These are phyloP conservation scores for Caenorhabditis panamensis DNA, from an alignment of 2,888 invertebrate genomes.

Conservation along the genomic window DNA sequence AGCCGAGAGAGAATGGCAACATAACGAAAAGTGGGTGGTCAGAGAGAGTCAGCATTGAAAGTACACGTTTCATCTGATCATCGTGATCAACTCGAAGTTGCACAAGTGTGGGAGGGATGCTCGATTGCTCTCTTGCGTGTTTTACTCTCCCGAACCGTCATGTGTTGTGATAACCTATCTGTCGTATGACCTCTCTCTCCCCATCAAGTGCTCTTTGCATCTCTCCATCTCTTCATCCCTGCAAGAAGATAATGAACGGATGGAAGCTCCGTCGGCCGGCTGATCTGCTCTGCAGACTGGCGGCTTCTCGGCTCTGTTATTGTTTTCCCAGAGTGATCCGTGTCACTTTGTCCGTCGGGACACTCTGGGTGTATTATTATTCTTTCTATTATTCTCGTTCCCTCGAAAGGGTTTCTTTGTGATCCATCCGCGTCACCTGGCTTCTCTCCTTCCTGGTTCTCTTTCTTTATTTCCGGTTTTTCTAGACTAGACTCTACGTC, in stretches of 20 bases:
- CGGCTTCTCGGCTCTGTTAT: too few species aligned
- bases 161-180: conserved; percentile 58
- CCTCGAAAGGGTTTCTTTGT: background rate
- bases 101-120: conserved; percentile 5
- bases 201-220: conserved; percentile 24
- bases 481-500: background rate
- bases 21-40: conserved; percentile 33
- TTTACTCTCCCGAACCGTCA: conserved; percentile 29
- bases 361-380: background rate
- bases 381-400: background rate
- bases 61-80: conserved; percentile 6
- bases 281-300: conserved; percentile 12
- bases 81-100: conserved; percentile 3
- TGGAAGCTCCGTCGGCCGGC: background rate
- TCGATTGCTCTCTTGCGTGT: conserved; percentile 27
- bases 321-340: conserved; percentile 25
- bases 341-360: conserved; percentile 24
- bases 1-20: conserved; percentile 16
- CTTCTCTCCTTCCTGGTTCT: background rate
- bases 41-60: conserved; percentile 8
- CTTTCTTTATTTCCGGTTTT: background rate
- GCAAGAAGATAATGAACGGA: conserved; percentile 33
- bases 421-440: background rate
- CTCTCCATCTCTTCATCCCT: conserved; percentile 4
- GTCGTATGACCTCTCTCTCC: conserved; percentile 22